A percentile compares a stretch with the other conserved stretches of the same genome.
phyloP scores from a whole-genome alignment of 1,140 invertebrate species.

The Muscidifurax raptorellus region DNA sequence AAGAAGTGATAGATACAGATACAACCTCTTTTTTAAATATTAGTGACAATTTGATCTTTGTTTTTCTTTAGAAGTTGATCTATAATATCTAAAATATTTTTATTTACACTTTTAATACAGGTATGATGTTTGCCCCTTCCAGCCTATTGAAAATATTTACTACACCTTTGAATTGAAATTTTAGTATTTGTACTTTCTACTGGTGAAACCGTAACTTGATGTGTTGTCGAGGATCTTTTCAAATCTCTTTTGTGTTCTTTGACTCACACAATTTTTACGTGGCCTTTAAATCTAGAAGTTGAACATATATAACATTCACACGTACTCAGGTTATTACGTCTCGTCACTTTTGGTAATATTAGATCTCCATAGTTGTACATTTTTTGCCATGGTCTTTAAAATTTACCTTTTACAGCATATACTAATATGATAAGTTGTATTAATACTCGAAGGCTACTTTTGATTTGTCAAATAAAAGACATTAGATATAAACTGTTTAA shows the following conservation, averaged over 20 bases:
- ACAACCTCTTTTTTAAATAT: constrained; percentile 24
- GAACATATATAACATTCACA: constrained; percentile 25
- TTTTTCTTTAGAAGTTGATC: constrained; percentile 30
- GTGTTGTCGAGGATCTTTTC: background rate
- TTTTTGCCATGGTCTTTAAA: constrained; percentile 1
- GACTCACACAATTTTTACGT: background rate
- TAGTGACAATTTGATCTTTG: constrained; percentile 39
- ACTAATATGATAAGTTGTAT: background rate
- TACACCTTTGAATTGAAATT: background rate
- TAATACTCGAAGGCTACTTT: constrained; percentile 22
- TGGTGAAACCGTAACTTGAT: background rate
- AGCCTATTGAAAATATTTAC: constrained; percentile 29
- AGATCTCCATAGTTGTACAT: background rate
- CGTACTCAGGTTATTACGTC: background rate
- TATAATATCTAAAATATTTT: constrained; percentile 24
- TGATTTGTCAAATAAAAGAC: background rate
- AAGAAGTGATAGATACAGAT: background rate
- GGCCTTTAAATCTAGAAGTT: background rate
- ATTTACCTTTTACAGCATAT: background rate
- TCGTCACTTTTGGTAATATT: background rate
- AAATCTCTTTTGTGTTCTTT: background rate
- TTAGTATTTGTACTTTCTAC: background rate
- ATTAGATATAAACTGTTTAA: constrained; percentile 2
- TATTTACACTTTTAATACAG: constrained; percentile 1
- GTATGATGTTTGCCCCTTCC: constrained; percentile 20